Conservation (phyloP, 2,113 vertebrate species). For the Lophius piscatorius region DNA sequence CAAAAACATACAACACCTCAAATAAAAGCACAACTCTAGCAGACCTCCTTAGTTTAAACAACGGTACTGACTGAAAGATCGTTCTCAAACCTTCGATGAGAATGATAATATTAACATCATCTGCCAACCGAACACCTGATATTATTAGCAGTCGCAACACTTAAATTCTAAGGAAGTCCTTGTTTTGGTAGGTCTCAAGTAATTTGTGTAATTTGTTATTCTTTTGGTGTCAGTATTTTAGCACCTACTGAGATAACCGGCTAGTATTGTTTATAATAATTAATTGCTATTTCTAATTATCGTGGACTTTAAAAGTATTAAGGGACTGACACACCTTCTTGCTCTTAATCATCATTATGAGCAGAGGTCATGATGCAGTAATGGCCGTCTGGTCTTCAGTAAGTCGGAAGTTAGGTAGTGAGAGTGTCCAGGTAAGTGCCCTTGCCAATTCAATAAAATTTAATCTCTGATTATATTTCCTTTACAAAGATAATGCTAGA, state of each 20-base stretch:
- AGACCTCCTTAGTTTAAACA: slow-evolving; percentile 89
- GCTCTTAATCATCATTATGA: slow-evolving; percentile 7
- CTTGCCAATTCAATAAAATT: slow-evolving; percentile 10
- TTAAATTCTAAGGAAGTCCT: slow-evolving; percentile 87
- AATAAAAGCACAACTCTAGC: slow-evolving; percentile 65
- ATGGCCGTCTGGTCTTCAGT: slow-evolving; percentile 1
- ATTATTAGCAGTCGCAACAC: slow-evolving; percentile 28
- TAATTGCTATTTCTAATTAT: slow-evolving; percentile 11
- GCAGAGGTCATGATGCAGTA: background rate
- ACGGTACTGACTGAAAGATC: slow-evolving; percentile 87
- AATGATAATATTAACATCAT: too few relatives aligned
- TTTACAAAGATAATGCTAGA: slow-evolving; percentile 36
- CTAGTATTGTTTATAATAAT: slow-evolving; percentile 40
- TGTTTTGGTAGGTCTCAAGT: slow-evolving; percentile 28
- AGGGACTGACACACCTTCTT: background rate
- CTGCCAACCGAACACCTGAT: slow-evolving; percentile 13
- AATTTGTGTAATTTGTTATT: background rate
- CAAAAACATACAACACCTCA: slow-evolving; percentile 74
- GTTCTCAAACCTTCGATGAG: slow-evolving; percentile 52
- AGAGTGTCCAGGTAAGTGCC: slow-evolving; percentile 9
- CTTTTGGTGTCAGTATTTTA: slow-evolving; percentile 8
- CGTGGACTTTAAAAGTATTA: slow-evolving; percentile 10
- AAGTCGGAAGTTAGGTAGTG: background rate
- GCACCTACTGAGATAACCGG: slow-evolving; percentile 11
- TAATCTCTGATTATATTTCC: slow-evolving; percentile 2